Evolutionary conservation across 2,797 vertebrate genomes (phyloP).

Genomic region (Anas flavirostris): DNA sequence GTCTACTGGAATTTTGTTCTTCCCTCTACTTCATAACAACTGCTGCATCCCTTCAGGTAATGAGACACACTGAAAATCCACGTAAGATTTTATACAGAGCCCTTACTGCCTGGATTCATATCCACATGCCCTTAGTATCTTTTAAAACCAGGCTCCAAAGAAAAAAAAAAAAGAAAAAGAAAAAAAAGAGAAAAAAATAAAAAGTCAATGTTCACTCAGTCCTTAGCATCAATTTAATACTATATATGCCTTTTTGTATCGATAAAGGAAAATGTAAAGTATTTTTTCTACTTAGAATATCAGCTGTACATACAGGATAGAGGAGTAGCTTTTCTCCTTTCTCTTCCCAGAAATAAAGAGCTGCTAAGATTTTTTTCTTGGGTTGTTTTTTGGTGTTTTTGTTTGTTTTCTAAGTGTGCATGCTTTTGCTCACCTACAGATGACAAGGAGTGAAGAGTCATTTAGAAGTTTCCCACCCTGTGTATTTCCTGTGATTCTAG

Average conservation of each 20-base stretch:
- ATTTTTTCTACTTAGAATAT: neutral
- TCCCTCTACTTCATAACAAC: neutral
- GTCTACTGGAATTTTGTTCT: neutral
- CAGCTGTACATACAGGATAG: neutral
- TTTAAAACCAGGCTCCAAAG: neutral
- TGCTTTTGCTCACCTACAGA: constrained; percentile 20
- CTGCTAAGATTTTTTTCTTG: constrained; percentile 7
- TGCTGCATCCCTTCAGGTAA: neutral
- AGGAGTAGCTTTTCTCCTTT: neutral
- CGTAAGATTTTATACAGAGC: neutral
- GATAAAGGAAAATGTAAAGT: neutral
- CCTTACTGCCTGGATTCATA: neutral
- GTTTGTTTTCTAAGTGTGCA: neutral
- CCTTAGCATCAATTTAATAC: neutral
- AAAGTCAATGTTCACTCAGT: neutral
- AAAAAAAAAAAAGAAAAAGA: neutral
- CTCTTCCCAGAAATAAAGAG: constrained; percentile 31
- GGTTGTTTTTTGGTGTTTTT: neutral
- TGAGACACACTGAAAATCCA: neutral
- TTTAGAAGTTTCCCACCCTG: constrained; percentile 51
- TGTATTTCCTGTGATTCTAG: constrained; percentile 58
- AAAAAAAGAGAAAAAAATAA: neutral
- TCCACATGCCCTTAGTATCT: neutral
- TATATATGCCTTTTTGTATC: neutral
- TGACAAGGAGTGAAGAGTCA: constrained; percentile 15